phyloP scores from a whole-genome alignment of 2,888 invertebrate species.

The Heterodera filipjevi region DNA sequence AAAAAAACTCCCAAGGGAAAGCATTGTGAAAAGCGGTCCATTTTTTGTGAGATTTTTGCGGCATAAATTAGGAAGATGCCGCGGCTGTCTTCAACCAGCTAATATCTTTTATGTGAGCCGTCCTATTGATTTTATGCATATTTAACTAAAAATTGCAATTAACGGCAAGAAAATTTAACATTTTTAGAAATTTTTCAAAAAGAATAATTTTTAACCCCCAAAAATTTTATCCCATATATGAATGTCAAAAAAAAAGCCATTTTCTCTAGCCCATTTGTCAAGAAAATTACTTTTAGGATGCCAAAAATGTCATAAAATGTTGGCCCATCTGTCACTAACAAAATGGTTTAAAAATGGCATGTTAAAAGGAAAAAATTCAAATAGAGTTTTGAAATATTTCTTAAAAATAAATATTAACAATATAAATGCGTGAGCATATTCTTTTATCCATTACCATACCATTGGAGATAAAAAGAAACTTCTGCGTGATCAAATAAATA shows the following conservation, averaged over 20 bases:
- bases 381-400: too few relatives aligned
- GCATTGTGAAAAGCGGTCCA: background rate
- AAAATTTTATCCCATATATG: too few relatives aligned
- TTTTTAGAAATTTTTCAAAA: background rate
- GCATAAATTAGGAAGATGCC: conserved; percentile 5
- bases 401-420: too few relatives aligned
- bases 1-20: background rate
- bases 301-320: too few relatives aligned
- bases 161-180: background rate
- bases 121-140: background rate
- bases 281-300: background rate
- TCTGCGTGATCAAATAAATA: too few relatives aligned
- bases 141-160: background rate
- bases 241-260: background rate
- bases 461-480: too few relatives aligned
- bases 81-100: background rate
- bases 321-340: too few relatives aligned
- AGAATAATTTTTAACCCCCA: too few relatives aligned
- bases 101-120: background rate
- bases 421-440: too few relatives aligned
- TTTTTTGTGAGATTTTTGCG: conserved; percentile 1
- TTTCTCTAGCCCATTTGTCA: background rate
- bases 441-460: too few relatives aligned
- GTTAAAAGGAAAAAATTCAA: too few relatives aligned
- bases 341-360: too few relatives aligned